Evolutionary conservation across 2,797 vertebrate species (phyloP), one percentile per base, ranked within the genome.

Genomic region (Coccyzus lansbergi): DNA sequence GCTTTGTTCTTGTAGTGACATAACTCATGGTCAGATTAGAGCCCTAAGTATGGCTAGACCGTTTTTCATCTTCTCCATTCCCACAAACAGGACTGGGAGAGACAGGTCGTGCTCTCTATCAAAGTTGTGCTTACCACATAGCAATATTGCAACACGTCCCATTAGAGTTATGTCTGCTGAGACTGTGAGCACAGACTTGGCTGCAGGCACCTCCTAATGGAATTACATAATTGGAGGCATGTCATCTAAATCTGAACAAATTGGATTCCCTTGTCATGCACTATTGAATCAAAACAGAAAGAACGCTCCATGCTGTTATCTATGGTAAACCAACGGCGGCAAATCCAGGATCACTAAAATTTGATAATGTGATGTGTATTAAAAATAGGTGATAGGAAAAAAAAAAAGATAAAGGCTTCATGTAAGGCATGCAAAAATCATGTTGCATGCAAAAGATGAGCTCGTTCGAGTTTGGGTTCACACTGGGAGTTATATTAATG

Each of bases 201-300:
- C 94, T 97, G 88, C 87, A 94, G 90, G 94, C 96, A 95, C 81
- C 94, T 97, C 65, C 46, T 97, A 96, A 96, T 93, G 84, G 94
- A 97, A 97, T 97, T 96, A 95, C 90, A 97, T 97, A 97, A 96
- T 93, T 95, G 95, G 94, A 97, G 96, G 87, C 88, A 97, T 97
- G 95, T 96, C 97, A 97, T 96, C 96, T 97, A 95, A 95, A 96
- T 94, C 85, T 94, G 93, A 96, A 97, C 94, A 97, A 94, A 97
- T 92, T 96, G 93, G 96, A 97, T 97, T 97, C 94, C 83, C 95
- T 94, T 96, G 88, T 95, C 97, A 96, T 93, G 93, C 90, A 94
- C 95, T 96, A 94, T 81, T 94, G 93, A 98, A 97, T 96, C 95
- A 95, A 95, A 96, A 95, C 55, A 49, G 91, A 94, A 86, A 92